Conservation (phyloP, 2,888 invertebrate genomes). For the Chrysopilus asiliformis region DNA sequence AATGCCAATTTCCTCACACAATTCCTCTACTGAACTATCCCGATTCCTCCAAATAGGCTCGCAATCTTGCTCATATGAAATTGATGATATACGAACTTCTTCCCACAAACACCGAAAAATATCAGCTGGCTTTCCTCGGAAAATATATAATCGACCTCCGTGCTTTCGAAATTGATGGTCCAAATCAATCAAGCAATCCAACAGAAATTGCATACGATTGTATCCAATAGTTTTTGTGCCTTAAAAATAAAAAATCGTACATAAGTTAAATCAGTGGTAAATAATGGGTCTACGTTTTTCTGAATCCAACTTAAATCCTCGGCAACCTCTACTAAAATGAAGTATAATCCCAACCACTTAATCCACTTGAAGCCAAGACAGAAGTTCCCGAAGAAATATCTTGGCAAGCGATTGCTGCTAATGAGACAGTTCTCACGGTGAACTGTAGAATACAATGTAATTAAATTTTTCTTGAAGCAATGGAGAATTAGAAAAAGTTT, state of each 20-base stretch:
- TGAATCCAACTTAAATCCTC: too few relatives aligned
- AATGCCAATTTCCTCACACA: slow-evolving; percentile 44
- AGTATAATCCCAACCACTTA: too few relatives aligned
- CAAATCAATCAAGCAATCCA: slow-evolving; percentile 52
- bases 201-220: slow-evolving; percentile 54
- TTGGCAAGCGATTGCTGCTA: too few relatives aligned
- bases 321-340: too few relatives aligned
- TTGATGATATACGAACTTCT: slow-evolving; percentile 41
- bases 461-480: too few relatives aligned
- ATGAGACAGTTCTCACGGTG: too few relatives aligned
- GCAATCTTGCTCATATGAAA: slow-evolving; percentile 53
- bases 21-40: slow-evolving; percentile 42
- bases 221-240: slow-evolving; percentile 50
- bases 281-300: too few relatives aligned
- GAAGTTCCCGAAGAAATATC: too few relatives aligned
- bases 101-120: slow-evolving; percentile 46
- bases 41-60: slow-evolving; percentile 56
- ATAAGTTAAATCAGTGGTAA: too few relatives aligned
- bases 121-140: slow-evolving; percentile 45
- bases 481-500: too few relatives aligned
- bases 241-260: slow-evolving; percentile 24
- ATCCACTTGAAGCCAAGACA: too few relatives aligned
- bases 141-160: slow-evolving; percentile 45
- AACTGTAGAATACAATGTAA: too few relatives aligned
- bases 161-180: slow-evolving; percentile 42